Evolutionary conservation across 2,888 invertebrate species (phyloP).

Genomic region (Endomychus coccineus): DNA sequence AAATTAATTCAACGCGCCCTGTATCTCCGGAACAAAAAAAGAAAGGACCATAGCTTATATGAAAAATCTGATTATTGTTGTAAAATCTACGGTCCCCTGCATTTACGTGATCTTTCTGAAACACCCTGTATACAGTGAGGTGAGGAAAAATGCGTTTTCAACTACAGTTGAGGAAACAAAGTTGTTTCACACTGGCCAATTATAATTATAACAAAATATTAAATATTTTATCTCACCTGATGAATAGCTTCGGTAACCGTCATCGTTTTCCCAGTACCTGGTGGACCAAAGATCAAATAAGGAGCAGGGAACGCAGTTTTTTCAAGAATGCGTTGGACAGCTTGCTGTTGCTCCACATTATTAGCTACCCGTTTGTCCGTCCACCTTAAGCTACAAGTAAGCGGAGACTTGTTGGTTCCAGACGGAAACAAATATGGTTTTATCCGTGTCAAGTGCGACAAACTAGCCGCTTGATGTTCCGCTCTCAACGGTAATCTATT

Average conservation of each 20-base stretch:
- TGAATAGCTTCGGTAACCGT: conserved; percentile 63
- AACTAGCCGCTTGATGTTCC: conserved; percentile 33
- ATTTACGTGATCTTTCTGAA: too few species aligned
- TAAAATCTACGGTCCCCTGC: too few species aligned
- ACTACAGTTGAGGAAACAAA: too few species aligned
- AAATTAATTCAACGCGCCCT: too few species aligned
- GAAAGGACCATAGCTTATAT: too few species aligned
- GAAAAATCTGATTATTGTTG: too few species aligned
- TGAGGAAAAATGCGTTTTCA: too few species aligned
- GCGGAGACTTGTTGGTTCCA: neutral
- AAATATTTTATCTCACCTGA: too few species aligned
- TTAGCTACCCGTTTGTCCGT: conserved; percentile 33
- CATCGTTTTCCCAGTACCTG: conserved; percentile 63
- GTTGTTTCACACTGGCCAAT: too few species aligned
- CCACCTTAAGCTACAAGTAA: conserved; percentile 15
- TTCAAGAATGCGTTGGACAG: conserved; percentile 46
- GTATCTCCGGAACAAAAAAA: too few species aligned
- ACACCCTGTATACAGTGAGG: too few species aligned
- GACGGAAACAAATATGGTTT: conserved; percentile 29
- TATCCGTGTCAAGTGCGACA: conserved; percentile 24
- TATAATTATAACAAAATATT: too few species aligned
- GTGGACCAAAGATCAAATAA: conserved; percentile 55
- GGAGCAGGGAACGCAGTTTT: conserved; percentile 47
- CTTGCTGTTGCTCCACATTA: conserved; percentile 46
- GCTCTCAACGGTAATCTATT: conserved; percentile 31